Evolutionary conservation across 1,140 invertebrate species (phyloP).

Genomic region (Diabrotica undecimpunctata): DNA sequence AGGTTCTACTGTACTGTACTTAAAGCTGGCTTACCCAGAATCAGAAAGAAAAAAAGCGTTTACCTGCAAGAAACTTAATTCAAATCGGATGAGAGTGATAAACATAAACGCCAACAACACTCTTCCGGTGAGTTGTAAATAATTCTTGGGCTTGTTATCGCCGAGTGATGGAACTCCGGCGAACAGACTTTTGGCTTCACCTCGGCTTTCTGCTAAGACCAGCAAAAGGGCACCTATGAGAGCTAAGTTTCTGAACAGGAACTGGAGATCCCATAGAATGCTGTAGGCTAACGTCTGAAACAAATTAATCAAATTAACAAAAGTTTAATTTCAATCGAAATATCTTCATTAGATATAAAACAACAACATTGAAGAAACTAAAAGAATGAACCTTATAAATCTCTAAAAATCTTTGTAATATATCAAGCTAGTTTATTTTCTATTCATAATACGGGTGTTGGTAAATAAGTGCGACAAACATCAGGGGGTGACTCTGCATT

Average conservation of each 20-base stretch:
- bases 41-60: constrained; percentile 23
- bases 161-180: constrained; percentile 96
- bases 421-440: no score
- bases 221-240: constrained; percentile 92
- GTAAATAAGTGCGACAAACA: no score
- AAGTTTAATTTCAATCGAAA: neutral
- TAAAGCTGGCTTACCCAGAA: no score
- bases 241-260: constrained; percentile 91
- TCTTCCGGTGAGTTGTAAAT: constrained; percentile 92
- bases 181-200: constrained; percentile 89
- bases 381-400: no score
- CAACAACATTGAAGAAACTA: no score
- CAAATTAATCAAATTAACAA: constrained; percentile 31
- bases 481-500: no score
- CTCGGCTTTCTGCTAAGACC: constrained; percentile 89
- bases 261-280: constrained; percentile 97
- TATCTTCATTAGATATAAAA: no score
- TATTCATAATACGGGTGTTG: no score
- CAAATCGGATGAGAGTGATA: constrained; percentile 91
- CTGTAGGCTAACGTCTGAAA: constrained; percentile 94
- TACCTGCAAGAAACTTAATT: constrained; percentile 85
- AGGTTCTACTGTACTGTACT: no score
- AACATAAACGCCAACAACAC: constrained; percentile 99
- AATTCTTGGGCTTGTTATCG: constrained; percentile 97
- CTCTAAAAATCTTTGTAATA: no score